Evolutionary conservation across 2,888 invertebrate species (phyloP), one percentile per base, ranked within the genome.

Genomic region (Cyclophora punctaria): DNA sequence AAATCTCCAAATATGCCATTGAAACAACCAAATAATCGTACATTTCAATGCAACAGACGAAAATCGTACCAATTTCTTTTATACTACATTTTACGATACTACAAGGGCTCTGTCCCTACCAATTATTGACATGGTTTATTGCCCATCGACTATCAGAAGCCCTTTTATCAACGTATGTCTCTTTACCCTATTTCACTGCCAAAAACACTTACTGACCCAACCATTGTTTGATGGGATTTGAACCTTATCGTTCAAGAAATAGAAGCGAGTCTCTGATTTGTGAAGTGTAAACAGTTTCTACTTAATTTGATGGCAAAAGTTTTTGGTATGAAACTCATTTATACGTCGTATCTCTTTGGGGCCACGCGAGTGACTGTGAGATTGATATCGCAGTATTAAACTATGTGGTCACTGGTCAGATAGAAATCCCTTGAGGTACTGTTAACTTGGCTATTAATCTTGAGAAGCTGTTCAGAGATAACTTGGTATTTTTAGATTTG

Each of bases 51-150:
- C 20, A 20, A 20, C 20, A 20, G 20, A 20, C 20, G 20, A 20
- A 20, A 20, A 20, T 20, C 20, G 20, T 20, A 20, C 20, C 20
- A 20, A 20, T 20, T 20, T 20, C 20, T 20, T 20, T 20, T 20
- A 20, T 20, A 20, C 20, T 20, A 20, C 20, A 20, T 20, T 20
- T 20, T 20, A 20, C 20, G 20, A 20, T 20, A 20, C 20, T 20
- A 20, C 20, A 20, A 20, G 44, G 33, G 44, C 66, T 74, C 73
- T 77, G 48, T 50, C 82, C 81, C 83, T 69, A 73, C 73, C 80
- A 84, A 84, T 86, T 84, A 85, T 79, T 78, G 80, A 74, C 76
- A 78, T 83, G 75, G 71, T 85, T 85, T 86, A 86, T 83, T 82
- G 74, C 77, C 60, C 64, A 66, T 69, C 66, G 71, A 74, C 69